These are phyloP conservation scores for Gasterosteus aculeatus DNA, from an alignment of 2,113 vertebrate species.

Conservation along the genomic window DNA sequence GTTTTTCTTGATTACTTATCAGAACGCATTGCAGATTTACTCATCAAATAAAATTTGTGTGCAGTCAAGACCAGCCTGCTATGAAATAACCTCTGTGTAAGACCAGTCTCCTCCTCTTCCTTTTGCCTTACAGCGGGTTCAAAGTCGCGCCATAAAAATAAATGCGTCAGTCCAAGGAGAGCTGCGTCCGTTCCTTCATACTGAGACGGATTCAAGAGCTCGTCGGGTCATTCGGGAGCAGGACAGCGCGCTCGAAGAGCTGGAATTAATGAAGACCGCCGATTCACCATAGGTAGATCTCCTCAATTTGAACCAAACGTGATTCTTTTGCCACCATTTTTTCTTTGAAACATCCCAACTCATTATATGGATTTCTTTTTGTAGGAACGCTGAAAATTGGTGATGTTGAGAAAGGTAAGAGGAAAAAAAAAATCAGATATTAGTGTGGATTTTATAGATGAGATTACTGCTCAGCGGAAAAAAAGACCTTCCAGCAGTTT, in stretches of 20 bases:
- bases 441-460: background rate
- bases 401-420: constrained; percentile 71
- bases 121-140: constrained; percentile 39
- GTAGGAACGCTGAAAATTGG: constrained; percentile 14
- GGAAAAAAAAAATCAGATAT: background rate
- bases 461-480: background rate
- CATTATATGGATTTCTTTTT: constrained; percentile 18
- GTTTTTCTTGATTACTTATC: background rate
- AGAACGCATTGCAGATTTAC: background rate
- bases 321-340: background rate
- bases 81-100: background rate
- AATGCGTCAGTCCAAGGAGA: background rate
- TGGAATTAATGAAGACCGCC: constrained; percentile 37
- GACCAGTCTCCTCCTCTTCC: constrained; percentile 18
- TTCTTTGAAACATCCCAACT: background rate
- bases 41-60: background rate
- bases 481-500: background rate
- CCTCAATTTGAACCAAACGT: background rate
- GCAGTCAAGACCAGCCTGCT: background rate
- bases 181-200: constrained; percentile 37
- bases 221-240: background rate
- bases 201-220: background rate
- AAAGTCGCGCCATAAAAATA: constrained; percentile 81
- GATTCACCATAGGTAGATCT: constrained; percentile 10
- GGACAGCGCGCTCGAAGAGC: background rate